Evolutionary conservation across 2,113 vertebrate species (phyloP), one percentile per base, ranked within the genome.

Genomic region (Marcusenius ussheri): DNA sequence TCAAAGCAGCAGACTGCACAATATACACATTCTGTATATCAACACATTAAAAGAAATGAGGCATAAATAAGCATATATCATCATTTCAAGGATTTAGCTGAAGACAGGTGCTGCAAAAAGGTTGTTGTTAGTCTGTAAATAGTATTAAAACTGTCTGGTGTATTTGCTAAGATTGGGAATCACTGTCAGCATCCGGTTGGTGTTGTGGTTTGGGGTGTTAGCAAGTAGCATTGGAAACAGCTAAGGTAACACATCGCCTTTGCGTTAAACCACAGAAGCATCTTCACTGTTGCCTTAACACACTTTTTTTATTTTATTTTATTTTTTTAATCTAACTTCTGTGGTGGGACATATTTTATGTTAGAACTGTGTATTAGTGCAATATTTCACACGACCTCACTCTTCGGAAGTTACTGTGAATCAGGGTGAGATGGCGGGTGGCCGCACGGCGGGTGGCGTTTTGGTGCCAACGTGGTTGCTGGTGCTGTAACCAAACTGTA

Each of bases 241-340:
- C 92, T 93, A 93, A 92, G 91, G 91, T 91, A 66, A 24, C 70
- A 27, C 51, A 87, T 47, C 45, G 7, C 24, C 39, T 49, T 84
- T 9, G 11, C 5, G 45, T 27, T 21, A 62, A 45, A 85, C 80
- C 92, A 89, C 42, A 53, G 89, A 51, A 91, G 91, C 89, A 84
- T 92, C 93, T 87, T 89, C 94, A 92, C 89, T 90, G 91, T 92
- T 95, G 96, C 96, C 95, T 96, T 96, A 88, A 92, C 90, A 91
- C 89, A 88, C 47, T 89, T 10, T 46, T 91, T 86, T 53, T 19
- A 1, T 5, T 5, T 53, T 53, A 17, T 51, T 17, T 51, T 1
- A 19, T 53, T 50, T 50, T 91, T 13, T 92, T 84, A n/a, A n/a
- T 91, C 74, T 24, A 24, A 42, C 42, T 91, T 47, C 88, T 51